A percentile compares a stretch with the other conserved stretches of the same genome.
These are phyloP conservation scores for Psammodynastes pulverulentus DNA, from an alignment of 2,113 vertebrate genomes.

Conservation along the genomic window DNA sequence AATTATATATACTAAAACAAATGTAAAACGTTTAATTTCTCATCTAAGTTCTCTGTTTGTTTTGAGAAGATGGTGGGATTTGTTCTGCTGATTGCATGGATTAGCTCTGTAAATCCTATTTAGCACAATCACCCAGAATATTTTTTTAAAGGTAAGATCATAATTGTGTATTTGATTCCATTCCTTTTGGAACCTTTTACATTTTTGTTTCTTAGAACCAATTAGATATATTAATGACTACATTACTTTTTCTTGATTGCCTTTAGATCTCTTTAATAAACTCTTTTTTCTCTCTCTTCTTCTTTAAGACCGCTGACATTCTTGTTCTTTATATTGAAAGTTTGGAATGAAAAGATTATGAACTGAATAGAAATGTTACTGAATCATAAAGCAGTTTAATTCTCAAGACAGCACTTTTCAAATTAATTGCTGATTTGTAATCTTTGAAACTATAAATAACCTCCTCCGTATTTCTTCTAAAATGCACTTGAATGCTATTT, in stretches of 20 bases:
- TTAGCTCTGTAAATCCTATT: conserved; percentile 42
- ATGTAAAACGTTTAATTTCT: background rate
- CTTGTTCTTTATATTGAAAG: conserved; percentile 39
- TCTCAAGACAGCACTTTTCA: conserved; percentile 2
- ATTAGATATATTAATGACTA: conserved; percentile 45
- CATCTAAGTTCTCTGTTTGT: conserved; percentile 16
- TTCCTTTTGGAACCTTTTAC: conserved; percentile 22
- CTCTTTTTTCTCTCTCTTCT: conserved; percentile 28
- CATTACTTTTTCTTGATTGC: conserved; percentile 30
- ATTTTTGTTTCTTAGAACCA: conserved; percentile 39
- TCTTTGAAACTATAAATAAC: conserved; percentile 20
- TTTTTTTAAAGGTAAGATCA: background rate
- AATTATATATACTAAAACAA: background rate
- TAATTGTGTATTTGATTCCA: background rate
- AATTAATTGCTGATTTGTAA: conserved; percentile 4
- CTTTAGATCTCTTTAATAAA: conserved; percentile 38
- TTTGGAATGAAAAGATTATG: conserved; percentile 18
- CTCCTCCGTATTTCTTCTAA: conserved; percentile 10
- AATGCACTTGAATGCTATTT: conserved; percentile 4
- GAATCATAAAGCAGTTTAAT: background rate
- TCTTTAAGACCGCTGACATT: conserved; percentile 13
- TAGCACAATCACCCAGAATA: conserved; percentile 16
- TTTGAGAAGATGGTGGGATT: background rate
- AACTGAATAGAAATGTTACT: conserved; percentile 17
- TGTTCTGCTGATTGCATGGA: conserved; percentile 33